These are phyloP conservation scores for Meteorus sp. DNA, from an alignment of 1,140 invertebrate genomes.

Conservation along the genomic window DNA sequence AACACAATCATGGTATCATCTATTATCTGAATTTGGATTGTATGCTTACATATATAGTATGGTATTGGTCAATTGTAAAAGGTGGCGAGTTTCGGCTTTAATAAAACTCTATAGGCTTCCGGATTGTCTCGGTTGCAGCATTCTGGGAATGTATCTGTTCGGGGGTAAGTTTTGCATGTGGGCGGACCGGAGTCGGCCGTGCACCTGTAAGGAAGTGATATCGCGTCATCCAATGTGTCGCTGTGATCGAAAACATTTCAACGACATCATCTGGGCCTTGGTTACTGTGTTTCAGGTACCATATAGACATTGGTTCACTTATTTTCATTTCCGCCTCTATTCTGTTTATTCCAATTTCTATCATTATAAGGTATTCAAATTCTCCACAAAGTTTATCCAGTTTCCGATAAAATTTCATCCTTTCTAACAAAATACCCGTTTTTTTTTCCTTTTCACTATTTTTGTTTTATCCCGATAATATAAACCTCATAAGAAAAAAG, in stretches of 20 bases:
- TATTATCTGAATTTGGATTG: too few species aligned
- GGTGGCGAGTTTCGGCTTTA: not conserved
- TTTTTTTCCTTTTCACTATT: too few species aligned
- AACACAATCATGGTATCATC: too few species aligned
- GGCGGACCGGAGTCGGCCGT: slow-evolving; percentile 81
- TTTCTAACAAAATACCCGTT: too few species aligned
- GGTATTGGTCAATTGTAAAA: not conserved
- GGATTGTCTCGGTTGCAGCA: slow-evolving; percentile 72
- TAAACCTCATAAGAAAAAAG: too few species aligned
- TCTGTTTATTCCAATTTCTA: not conserved
- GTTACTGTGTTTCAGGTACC: slow-evolving; percentile 95
- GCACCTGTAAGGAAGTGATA: slow-evolving; percentile 88
- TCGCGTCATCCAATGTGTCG: slow-evolving; percentile 83
- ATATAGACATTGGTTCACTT: not conserved
- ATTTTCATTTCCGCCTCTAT: not conserved
- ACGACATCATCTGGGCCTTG: slow-evolving; percentile 94
- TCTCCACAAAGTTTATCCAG: too few species aligned
- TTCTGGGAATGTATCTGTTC: slow-evolving; percentile 98
- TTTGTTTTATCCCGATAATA: too few species aligned
- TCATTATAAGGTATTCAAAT: not conserved
- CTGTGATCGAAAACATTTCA: slow-evolving; percentile 96
- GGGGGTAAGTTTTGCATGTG: slow-evolving; percentile 99
- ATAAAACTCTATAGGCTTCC: slow-evolving; percentile 48
- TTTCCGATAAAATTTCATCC: too few species aligned
- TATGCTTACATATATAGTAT: not conserved